Base-by-base conservation (phyloP, 2,113 vertebrate genomes). In the Indicator maculatus region DNA sequence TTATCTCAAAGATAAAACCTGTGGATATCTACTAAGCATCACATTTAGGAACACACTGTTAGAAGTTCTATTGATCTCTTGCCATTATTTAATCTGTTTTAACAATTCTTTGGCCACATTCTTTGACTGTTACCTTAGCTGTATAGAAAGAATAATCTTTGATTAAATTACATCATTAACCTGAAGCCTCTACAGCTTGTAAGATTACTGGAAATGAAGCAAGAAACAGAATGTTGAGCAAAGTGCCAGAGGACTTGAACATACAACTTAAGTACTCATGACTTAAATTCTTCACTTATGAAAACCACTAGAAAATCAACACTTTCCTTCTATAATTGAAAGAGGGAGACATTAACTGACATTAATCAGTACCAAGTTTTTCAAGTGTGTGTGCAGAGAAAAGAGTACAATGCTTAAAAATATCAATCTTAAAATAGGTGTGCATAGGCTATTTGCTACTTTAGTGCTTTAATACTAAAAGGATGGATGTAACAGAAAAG, bases 81-180 rank as follows among this genome's bases (percentile, higher is more conserved):
- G 31, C 17, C 33, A 19, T 75, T 60, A 66, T 77, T 83, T 89
- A 17, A 77, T 13, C n/a, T 72, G 28, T 75, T 86, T 77, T 75
- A 75, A 74, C 13, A 77, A 39, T 47, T 28, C 36, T 70, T 55
- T 44, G 67, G 12, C 70, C 76, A 52, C 19, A 56, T 7, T 39
- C 30, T 90, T 86, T 86, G 58, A 44, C 58, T 65, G 26, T 78
- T 84, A 28, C 36, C 16, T 16, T 15, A 69, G 17, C 31, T 65
- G 16, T 52, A 56, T 31, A 88, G 72, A 77, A 83, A 78, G 38
- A 87, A 86, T 66, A 64, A 56, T 60, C 60, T 88, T 84, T 83
- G 70, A 77, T 93, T 75, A 90, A 84, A 75, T 73, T 55, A 66
- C 14, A 26, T 92, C 39, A 63, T 82, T 83, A 79, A 87, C n/a